phyloP scores from a whole-genome alignment of 1,140 invertebrate species.

The Drosophila sucinea region DNA sequence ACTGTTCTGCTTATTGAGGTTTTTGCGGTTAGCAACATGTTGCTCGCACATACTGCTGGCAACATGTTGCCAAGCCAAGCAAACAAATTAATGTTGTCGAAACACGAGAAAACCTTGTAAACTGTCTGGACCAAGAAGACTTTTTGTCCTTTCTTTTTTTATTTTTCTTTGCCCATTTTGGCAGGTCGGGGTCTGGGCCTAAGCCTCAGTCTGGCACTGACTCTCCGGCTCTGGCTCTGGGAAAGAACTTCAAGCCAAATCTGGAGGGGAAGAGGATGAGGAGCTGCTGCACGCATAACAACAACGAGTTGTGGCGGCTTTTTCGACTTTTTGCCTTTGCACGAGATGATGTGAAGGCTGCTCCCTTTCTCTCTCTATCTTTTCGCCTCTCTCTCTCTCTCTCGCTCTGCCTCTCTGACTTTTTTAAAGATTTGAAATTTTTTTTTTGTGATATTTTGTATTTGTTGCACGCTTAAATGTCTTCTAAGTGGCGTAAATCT shows the following conservation, averaged over 20 bases:
- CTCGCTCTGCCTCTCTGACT: not conserved
- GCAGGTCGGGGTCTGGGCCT: slow-evolving; percentile 36
- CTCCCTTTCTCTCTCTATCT: not conserved
- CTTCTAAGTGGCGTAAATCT: slow-evolving; percentile 75
- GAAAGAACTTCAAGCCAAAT: slow-evolving; percentile 38
- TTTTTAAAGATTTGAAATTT: slow-evolving; percentile 22
- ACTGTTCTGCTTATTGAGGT: slow-evolving; percentile 58
- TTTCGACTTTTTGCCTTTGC: slow-evolving; percentile 39
- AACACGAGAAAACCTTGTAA: slow-evolving; percentile 68
- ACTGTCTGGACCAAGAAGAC: slow-evolving; percentile 48
- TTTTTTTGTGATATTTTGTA: slow-evolving; percentile 32
- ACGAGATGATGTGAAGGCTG: not conserved
- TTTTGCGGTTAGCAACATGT: slow-evolving; percentile 53
- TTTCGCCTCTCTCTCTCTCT: not conserved
- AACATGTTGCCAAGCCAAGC: slow-evolving; percentile 40
- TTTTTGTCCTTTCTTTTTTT: slow-evolving; percentile 7
- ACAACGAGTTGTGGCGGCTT: slow-evolving; percentile 26
- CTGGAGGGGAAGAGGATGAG: not conserved
- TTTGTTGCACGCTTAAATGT: slow-evolving; percentile 71
- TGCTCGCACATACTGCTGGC: slow-evolving; percentile 25
- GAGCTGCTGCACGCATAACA: slow-evolving; percentile 49
- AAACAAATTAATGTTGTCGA: slow-evolving; percentile 67
- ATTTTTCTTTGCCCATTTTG: not conserved
- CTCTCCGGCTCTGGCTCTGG: slow-evolving; percentile 27
- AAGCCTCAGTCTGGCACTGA: not conserved